Evolutionary conservation across 2,113 vertebrate genomes (phyloP).

Genomic region (Mirounga angustirostris): DNA sequence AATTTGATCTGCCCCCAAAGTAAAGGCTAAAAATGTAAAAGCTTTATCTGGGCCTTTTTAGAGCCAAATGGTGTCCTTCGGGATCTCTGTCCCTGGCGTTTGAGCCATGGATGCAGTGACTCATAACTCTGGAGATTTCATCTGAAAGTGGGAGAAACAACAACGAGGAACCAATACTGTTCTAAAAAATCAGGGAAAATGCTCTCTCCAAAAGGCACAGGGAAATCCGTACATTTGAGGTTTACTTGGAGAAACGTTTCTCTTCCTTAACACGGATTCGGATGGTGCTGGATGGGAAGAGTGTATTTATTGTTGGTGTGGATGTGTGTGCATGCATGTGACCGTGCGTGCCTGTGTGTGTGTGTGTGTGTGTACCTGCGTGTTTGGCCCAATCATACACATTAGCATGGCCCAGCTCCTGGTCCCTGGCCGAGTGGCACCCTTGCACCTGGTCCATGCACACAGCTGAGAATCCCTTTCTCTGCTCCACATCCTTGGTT

Average conservation of each 20-base stretch:
- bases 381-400: background rate
- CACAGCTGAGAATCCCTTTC: background rate
- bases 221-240: no score
- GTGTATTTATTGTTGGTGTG: background rate
- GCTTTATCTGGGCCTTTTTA: background rate
- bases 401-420: background rate
- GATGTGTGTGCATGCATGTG: rapidly evolving
- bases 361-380: background rate
- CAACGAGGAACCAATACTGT: rapidly evolving
- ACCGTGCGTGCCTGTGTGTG: background rate
- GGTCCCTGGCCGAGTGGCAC: no score
- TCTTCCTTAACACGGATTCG: background rate
- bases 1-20: background rate
- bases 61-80: background rate
- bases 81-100: background rate
- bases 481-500: background rate
- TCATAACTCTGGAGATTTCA: background rate
- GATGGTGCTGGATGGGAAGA: background rate
- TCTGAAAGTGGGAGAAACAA: background rate
- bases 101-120: background rate
- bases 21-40: background rate
- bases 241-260: background rate
- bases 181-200: background rate
- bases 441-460: background rate
- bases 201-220: rapidly evolving